phyloP scores from a whole-genome alignment of 2,797 vertebrate species.

The Melanotaenia boesemani region DNA sequence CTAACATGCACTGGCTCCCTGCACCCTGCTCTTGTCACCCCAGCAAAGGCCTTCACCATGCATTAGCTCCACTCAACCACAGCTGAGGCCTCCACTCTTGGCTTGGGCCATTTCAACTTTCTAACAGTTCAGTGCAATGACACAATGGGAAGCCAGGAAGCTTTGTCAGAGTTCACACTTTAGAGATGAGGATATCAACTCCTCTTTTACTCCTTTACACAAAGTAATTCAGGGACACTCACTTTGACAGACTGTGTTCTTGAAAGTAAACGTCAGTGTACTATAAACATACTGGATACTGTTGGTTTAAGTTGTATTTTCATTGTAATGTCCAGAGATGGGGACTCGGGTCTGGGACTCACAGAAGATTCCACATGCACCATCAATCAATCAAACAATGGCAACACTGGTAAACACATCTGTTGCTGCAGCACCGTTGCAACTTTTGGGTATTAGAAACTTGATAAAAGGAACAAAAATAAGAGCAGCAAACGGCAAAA shows the following conservation, averaged over 20 bases:
- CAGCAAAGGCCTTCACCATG: slow-evolving; percentile 79
- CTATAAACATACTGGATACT: background rate
- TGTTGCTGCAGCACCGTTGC: no score
- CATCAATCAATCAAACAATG: no score
- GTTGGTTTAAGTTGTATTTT: background rate
- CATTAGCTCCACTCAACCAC: slow-evolving; percentile 76
- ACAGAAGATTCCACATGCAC: no score
- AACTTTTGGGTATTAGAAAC: no score
- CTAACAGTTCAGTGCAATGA: slow-evolving; percentile 72
- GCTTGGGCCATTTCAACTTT: slow-evolving; percentile 80
- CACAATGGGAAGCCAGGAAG: slow-evolving; percentile 56
- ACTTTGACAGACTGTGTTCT: background rate
- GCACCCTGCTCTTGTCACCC: slow-evolving; percentile 82
- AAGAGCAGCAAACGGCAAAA: no score
- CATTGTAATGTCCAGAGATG: no score
- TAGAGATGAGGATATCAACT: slow-evolving; percentile 13
- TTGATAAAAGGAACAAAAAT: no score
- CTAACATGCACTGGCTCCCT: slow-evolving; percentile 80
- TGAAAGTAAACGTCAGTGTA: background rate
- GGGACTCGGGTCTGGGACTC: no score
- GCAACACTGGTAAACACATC: no score
- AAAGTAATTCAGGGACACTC: background rate
- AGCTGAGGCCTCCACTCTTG: slow-evolving; percentile 83
- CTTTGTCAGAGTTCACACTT: slow-evolving; percentile 63
- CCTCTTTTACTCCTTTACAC: slow-evolving; percentile 5